Evolutionary conservation across 2,797 vertebrate genomes (phyloP), one percentile per base, ranked within the genome.

Genomic region (Botia almorhae): DNA sequence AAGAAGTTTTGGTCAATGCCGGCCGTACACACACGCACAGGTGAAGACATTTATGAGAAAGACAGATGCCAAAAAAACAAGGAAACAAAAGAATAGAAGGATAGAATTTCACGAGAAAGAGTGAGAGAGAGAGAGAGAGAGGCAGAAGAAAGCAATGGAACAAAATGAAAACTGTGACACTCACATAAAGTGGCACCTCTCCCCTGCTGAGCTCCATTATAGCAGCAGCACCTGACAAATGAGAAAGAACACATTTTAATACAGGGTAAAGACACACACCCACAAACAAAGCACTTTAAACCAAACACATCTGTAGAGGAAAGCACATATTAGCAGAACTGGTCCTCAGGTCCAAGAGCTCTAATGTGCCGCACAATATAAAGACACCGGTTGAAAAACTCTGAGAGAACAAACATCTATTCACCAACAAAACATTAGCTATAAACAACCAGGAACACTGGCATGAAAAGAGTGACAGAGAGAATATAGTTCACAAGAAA

Each of bases 171-270:
- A 53, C 50, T 69, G 63, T 82, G 19, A 68, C 61, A 87, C 85
- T 87, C 61, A 85, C 78, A 63, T 84, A 85, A 84, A 97, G 94
- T 91, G 95, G 96, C 81, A 92, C 94, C 91, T 95, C 92, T 78
- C 82, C 65, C 90, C 91, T 94, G 92, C 91, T 95, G 90, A 95
- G 77, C 92, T 96, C 95, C 96, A 96, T 96, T 88, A 90, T 92
- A 88, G 77, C 74, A 76, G 88, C 88, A 8, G 89, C 94, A 95
- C 94, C 93, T 94, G 91, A 61, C 60, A 71, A 82, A 77, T 46
- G 48, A 76, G 33, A 85, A 33, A 73, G 58, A 67, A 82, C 60
- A 70, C 13, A n/a, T 56, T 75, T 75, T 63, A 78, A 69, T 46
- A 56, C 46, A 60, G 51, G 61, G 39, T 17, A 78, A 56, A 81